Conservation (phyloP, 1,140 invertebrate species). For the Eriocheir sinensis region DNA sequence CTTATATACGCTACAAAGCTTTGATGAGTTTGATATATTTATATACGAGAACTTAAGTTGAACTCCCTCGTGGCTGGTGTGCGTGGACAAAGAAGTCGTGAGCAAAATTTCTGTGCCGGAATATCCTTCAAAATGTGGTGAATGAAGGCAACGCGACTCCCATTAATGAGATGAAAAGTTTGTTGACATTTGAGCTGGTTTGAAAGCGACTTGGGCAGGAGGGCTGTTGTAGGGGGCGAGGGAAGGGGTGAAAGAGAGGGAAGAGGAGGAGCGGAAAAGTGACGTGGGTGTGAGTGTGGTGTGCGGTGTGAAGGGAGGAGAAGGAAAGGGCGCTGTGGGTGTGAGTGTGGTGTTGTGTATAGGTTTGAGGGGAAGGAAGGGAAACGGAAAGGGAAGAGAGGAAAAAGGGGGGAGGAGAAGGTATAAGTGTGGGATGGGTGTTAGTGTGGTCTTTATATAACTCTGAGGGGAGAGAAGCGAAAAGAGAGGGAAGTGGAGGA, state of each 20-base stretch:
- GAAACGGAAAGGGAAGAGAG: no score
- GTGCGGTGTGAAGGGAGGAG: neutral
- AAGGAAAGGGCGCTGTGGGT: neutral
- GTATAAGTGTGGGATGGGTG: no score
- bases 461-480: neutral
- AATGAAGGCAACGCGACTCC: constrained; percentile 25
- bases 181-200: constrained; percentile 53
- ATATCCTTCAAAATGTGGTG: constrained; percentile 53
- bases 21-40: constrained; percentile 70
- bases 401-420: no score
- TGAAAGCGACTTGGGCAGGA: constrained; percentile 20
- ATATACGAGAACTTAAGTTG: constrained; percentile 39
- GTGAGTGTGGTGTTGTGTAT: no score
- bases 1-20: constrained; percentile 44
- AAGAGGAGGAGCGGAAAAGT: neutral
- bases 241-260: neutral
- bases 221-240: constrained; percentile 26
- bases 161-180: constrained; percentile 63
- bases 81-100: neutral
- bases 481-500: neutral
- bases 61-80: constrained; percentile 5
- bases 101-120: neutral
- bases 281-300: neutral
- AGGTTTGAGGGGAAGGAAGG: no score
- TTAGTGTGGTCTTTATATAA: no score